Evolutionary conservation across 2,113 vertebrate genomes (phyloP).

Genomic region (Brachyistius frenatus): DNA sequence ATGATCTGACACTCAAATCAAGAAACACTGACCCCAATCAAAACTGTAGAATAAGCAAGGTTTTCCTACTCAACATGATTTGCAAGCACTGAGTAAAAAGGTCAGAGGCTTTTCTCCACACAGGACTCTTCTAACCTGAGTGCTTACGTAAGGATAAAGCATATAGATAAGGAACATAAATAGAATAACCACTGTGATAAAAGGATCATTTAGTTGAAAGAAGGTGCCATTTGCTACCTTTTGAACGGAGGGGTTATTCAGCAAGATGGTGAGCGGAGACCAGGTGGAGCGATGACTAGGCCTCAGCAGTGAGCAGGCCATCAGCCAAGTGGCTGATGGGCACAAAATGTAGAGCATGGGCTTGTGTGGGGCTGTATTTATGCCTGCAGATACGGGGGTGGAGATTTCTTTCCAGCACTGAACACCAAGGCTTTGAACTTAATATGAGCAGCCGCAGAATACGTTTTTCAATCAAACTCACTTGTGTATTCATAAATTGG

Average conservation of each 20-base stretch:
- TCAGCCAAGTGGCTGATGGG: constrained; percentile 54
- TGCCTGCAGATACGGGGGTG: constrained; percentile 45
- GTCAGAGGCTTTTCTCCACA: constrained; percentile 10
- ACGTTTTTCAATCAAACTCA: constrained; percentile 49
- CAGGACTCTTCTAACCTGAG: neutral
- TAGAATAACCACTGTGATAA: constrained; percentile 30
- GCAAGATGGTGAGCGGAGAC: constrained; percentile 50
- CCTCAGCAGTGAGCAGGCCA: constrained; percentile 45
- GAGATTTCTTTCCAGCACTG: constrained; percentile 24
- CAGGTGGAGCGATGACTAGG: constrained; percentile 64
- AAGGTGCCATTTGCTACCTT: constrained; percentile 55
- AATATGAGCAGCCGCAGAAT: constrained; percentile 16
- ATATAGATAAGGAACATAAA: constrained; percentile 14
- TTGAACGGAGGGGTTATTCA: constrained; percentile 59
- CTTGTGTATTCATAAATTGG: constrained; percentile 53
- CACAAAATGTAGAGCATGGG: constrained; percentile 43
- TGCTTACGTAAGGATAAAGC: constrained; percentile 10
- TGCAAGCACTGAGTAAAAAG: neutral
- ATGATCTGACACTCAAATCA: constrained; percentile 38
- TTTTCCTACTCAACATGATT: constrained; percentile 4
- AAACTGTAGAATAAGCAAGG: neutral
- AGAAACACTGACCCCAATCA: constrained; percentile 9
- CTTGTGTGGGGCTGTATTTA: constrained; percentile 46
- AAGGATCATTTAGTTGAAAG: constrained; percentile 35
- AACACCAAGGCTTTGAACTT: constrained; percentile 30